Evolutionary conservation across 1,140 invertebrate species (phyloP).

Genomic region (Drosophila yakuba): DNA sequence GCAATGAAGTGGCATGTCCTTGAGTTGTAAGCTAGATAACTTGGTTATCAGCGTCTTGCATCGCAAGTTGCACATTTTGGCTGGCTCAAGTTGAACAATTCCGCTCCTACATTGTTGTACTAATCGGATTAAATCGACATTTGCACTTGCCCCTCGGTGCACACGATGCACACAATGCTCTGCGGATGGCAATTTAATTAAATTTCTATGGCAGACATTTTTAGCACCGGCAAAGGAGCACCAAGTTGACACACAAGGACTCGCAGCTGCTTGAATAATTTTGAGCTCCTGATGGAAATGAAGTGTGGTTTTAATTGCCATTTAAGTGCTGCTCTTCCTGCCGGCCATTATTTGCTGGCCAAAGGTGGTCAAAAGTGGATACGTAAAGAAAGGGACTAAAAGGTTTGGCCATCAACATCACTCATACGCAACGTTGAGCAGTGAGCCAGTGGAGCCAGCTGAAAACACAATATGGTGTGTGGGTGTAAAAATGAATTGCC

Average conservation of each 20-base stretch:
- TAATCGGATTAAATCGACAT: conserved; percentile 31
- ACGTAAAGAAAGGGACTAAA: neutral
- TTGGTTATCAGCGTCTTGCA: conserved; percentile 6
- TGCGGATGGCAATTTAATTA: conserved; percentile 20
- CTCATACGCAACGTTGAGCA: conserved; percentile 18
- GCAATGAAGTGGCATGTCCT: conserved; percentile 8
- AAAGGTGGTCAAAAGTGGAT: neutral
- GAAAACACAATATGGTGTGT: too few species aligned
- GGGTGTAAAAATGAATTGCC: neutral
- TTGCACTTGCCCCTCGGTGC: conserved; percentile 3
- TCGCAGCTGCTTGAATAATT: conserved; percentile 1
- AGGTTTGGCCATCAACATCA: neutral
- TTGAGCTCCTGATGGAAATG: neutral
- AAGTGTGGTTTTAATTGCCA: conserved; percentile 5
- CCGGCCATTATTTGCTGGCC: neutral
- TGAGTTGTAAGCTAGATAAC: neutral
- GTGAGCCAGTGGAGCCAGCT: too few species aligned
- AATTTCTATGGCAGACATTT: conserved; percentile 24
- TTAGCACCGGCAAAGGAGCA: neutral
- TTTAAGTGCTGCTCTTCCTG: neutral
- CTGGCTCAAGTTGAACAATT: neutral
- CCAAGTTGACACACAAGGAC: neutral
- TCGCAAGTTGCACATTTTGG: neutral
- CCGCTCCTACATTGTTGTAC: conserved; percentile 1
- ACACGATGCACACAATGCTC: conserved; percentile 11